A percentile compares a stretch with the other conserved stretches of the same genome.
These are phyloP conservation scores for Tribolium madens DNA, from an alignment of 1,140 invertebrate genomes.

Conservation along the genomic window DNA sequence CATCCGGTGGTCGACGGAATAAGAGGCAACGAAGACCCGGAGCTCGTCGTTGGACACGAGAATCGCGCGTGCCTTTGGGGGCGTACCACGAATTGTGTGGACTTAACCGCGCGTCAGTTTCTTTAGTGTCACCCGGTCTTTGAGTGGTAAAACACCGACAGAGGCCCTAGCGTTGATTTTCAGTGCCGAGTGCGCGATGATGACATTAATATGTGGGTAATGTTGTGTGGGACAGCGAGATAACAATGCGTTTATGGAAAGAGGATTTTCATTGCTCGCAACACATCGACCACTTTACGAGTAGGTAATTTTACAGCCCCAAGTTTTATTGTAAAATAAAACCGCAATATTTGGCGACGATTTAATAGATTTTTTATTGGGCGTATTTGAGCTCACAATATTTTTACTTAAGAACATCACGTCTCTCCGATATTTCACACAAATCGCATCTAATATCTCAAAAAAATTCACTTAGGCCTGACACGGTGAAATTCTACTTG, in stretches of 20 bases:
- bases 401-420: slow-evolving; percentile 1
- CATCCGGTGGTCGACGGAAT: slow-evolving; percentile 30
- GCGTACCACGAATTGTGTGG: slow-evolving; percentile 36
- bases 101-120: slow-evolving; percentile 44
- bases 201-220: slow-evolving; percentile 34
- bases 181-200: slow-evolving; percentile 16
- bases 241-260: slow-evolving; percentile 22
- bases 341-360: background rate
- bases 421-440: background rate
- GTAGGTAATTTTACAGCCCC: background rate
- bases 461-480: slow-evolving; percentile 3
- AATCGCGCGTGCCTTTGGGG: slow-evolving; percentile 45
- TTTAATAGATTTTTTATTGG: slow-evolving; percentile 1
- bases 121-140: slow-evolving; percentile 45
- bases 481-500: background rate
- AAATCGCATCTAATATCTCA: background rate
- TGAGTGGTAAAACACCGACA: slow-evolving; percentile 18
- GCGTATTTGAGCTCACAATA: background rate
- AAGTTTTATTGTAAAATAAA: background rate
- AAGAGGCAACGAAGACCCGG: slow-evolving; percentile 7
- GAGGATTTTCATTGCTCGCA: background rate
- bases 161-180: background rate
- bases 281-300: background rate
- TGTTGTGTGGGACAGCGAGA: slow-evolving; percentile 28
- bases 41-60: slow-evolving; percentile 27